Conservation (phyloP, 2,888 invertebrate species). For the Aphidius colemani region DNA sequence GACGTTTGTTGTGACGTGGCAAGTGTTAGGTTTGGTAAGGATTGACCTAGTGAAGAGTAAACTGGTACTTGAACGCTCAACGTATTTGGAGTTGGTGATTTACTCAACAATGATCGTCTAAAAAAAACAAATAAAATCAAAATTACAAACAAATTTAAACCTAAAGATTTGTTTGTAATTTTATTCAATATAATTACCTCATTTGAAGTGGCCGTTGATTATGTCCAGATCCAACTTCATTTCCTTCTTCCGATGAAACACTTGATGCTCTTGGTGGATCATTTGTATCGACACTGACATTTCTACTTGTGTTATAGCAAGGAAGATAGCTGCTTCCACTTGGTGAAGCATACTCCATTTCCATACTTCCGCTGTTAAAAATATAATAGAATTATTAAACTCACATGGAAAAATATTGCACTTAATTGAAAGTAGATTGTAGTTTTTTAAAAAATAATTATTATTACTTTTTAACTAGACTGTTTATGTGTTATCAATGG, state of each 20-base stretch:
- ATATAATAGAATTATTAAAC: neutral
- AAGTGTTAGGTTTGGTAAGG: conserved; percentile 75
- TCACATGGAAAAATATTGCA: conserved; percentile 9
- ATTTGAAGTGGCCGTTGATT: conserved; percentile 54
- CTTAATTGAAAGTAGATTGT: too few species aligned
- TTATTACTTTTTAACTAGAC: too few species aligned
- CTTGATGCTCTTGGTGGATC: conserved; percentile 59
- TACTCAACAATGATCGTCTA: conserved; percentile 57
- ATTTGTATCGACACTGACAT: conserved; percentile 60
- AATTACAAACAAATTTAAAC: neutral
- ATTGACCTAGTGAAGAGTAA: conserved; percentile 73
- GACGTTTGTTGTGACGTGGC: conserved; percentile 59
- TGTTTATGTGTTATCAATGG: too few species aligned
- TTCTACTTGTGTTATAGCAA: conserved; percentile 55
- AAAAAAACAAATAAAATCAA: conserved; percentile 7
- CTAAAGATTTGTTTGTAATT: neutral
- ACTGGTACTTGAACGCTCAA: conserved; percentile 74
- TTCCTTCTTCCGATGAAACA: conserved; percentile 59
- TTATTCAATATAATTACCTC: conserved; percentile 39
- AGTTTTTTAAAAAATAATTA: too few species aligned
- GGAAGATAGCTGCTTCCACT: conserved; percentile 55
- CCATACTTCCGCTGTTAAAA: conserved; percentile 52
- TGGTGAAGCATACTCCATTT: conserved; percentile 58
- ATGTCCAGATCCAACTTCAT: conserved; percentile 48
- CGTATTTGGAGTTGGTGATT: conserved; percentile 70